Base-by-base conservation (phyloP, 1,140 invertebrate species). In the Danaus melanippus region DNA sequence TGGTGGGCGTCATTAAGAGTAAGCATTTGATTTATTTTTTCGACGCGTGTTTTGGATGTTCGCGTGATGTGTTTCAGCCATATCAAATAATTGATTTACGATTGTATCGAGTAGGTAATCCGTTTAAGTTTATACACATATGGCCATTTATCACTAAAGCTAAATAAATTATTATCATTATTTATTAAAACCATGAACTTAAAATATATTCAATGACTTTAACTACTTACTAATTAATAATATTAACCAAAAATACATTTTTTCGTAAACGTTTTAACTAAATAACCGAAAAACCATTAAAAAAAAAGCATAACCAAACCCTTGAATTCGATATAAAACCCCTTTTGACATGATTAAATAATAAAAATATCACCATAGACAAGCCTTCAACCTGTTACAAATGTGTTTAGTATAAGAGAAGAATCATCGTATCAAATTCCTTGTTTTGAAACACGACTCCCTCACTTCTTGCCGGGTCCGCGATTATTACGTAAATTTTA, bases 11-110 rank as follows among this genome's bases (percentile, higher is more conserved):
- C 79, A 69, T 67, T 71, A 68, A 69, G 70, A 75, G 78, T 75
- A 72, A 66, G 67, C 21, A 32, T 76, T 76, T 86, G 84, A 86
- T 86, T 84, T 86, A 86, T 86, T 84, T 84, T 86, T 86, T 86
- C 77, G 77, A 84, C 84, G 81, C 84, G 81, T 86, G 81, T 84
- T 71, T 77, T 71, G 65, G 59, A 62, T 74, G 69, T 69, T 67
- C 62, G 58, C 61, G 60, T 69, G 68, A 81, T 71, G 64, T 68
- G 63, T 71, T 81, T 82, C 78, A 79, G 79, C 81, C 76, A 75
- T 74, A 58, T 59, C 55, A 71, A 70, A 64, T 58, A 51, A 64
- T 68, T 51, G 58, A 42, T 51, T 56, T 57, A 50, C 5, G 15
- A 49, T 55, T 55, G 12, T 44, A 60, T 60, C 56, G 53, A 32